A percentile compares a stretch with the other conserved stretches of the same genome.
phyloP scores from a whole-genome alignment of 2,888 invertebrate genomes.

The Papilio elwesi region DNA sequence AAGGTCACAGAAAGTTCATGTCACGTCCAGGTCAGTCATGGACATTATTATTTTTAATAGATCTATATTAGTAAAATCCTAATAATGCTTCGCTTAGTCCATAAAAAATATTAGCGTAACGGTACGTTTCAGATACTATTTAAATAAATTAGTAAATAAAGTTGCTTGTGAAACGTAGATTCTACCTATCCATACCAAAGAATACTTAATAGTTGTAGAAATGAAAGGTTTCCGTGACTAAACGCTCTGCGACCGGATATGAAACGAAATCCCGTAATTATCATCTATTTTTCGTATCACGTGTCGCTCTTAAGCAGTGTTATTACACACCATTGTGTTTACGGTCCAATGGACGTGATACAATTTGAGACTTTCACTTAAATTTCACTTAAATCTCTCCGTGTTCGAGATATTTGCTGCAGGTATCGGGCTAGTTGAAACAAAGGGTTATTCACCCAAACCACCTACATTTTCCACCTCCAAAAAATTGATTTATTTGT shows the following conservation, averaged over 20 bases:
- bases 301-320: conserved; percentile 41
- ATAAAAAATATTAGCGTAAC: too few species aligned
- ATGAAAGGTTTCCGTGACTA: conserved; percentile 33
- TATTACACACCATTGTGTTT: conserved; percentile 54
- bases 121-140: too few species aligned
- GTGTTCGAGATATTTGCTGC: conserved; percentile 35
- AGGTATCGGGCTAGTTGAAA: conserved; percentile 39
- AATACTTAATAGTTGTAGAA: conserved; percentile 8
- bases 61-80: too few species aligned
- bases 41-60: too few species aligned
- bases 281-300: conserved; percentile 45
- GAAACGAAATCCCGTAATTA: conserved; percentile 41
- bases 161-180: too few species aligned
- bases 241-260: conserved; percentile 39
- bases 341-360: conserved; percentile 54
- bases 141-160: too few species aligned
- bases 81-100: too few species aligned
- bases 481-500: neutral
- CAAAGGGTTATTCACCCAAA: conserved; percentile 38
- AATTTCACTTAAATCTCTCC: conserved; percentile 54
- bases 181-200: neutral
- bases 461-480: conserved; percentile 16
- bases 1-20: too few species aligned
- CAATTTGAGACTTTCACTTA: conserved; percentile 56
- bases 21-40: too few species aligned